phyloP scores from a whole-genome alignment of 2,797 vertebrate genomes.

The Odontamblyopus lacepedii region DNA sequence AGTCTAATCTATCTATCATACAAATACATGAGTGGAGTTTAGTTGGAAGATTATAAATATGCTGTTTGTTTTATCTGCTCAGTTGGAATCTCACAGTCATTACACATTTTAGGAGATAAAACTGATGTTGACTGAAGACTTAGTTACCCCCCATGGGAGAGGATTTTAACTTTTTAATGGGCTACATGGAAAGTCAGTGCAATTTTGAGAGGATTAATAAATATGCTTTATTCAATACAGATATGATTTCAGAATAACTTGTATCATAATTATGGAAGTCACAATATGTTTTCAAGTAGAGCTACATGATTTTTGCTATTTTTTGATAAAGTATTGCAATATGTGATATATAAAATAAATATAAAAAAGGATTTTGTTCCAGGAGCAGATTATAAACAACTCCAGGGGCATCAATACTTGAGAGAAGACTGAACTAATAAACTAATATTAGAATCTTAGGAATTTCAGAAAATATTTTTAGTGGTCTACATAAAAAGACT shows the following conservation, averaged over 20 bases:
- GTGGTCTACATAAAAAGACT: no score
- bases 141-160: neutral
- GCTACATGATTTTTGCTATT: no score
- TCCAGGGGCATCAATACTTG: no score
- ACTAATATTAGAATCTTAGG: no score
- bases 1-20: slow-evolving; percentile 16
- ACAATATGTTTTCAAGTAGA: neutral
- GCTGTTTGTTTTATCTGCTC: slow-evolving; percentile 11
- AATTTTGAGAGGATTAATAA: neutral
- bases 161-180: neutral
- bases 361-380: no score
- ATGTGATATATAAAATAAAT: no score
- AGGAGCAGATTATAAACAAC: no score
- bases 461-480: no score
- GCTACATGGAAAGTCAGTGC: neutral
- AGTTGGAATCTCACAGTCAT: slow-evolving; percentile 3
- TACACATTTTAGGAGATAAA: neutral
- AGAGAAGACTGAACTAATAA: no score
- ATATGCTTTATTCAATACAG: neutral
- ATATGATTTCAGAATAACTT: neutral
- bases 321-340: no score
- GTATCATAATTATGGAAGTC: neutral
- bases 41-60: slow-evolving; percentile 26
- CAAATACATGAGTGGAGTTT: slow-evolving; percentile 10
- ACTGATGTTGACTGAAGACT: slow-evolving; percentile 1